phyloP scores from a whole-genome alignment of 23 tunicate genomes.

The Styela clava region DNA sequence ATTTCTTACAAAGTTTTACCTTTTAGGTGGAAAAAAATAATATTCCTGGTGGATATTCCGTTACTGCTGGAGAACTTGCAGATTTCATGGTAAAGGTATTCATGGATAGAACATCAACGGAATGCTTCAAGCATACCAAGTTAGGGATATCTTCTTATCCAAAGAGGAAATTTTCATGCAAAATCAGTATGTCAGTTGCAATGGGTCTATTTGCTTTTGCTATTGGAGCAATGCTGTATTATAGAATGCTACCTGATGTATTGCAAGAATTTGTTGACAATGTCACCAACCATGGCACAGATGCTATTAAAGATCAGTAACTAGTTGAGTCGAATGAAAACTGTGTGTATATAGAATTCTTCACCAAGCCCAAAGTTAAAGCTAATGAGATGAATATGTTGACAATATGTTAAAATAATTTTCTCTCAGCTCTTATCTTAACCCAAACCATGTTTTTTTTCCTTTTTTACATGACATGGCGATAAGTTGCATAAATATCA shows the following conservation, averaged over 20 bases:
- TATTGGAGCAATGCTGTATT: not conserved
- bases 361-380: too few relatives aligned
- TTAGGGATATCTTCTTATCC: constrained; percentile 28
- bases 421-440: too few relatives aligned
- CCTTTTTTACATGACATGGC: too few relatives aligned
- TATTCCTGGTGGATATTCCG: constrained; percentile 27
- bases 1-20: too few relatives aligned
- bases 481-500: too few relatives aligned
- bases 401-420: too few relatives aligned
- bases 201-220: not conserved
- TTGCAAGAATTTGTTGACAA: constrained; percentile 2
- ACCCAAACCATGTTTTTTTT: too few relatives aligned
- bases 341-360: not conserved
- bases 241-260: not conserved
- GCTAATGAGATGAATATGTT: too few relatives aligned
- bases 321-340: not conserved
- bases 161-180: not conserved
- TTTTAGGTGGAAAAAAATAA: constrained; percentile 51
- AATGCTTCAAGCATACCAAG: not conserved
- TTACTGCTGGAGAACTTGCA: constrained; percentile 23
- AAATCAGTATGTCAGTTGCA: not conserved
- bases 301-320: not conserved
- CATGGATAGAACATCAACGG: constrained; percentile 31
- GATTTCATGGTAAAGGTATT: constrained; percentile 30
- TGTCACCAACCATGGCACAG: not conserved